Base-by-base conservation (phyloP, 2,113 vertebrate species). In the Calonectris borealis region DNA sequence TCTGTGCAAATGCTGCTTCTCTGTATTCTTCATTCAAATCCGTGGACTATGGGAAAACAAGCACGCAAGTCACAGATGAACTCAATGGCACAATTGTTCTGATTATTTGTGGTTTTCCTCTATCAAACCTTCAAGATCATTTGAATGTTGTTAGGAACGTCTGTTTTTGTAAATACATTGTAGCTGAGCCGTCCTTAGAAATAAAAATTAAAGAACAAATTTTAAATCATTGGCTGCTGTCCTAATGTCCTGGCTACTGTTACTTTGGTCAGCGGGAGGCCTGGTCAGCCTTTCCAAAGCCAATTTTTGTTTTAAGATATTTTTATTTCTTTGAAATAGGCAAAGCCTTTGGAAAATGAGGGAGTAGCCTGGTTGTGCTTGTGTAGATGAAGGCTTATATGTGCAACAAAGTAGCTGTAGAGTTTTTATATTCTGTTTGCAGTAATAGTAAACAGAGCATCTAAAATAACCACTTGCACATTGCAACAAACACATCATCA, bases 401-500 rank as follows among this genome's bases (percentile, higher is more conserved):
- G 86, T 93, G 72, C 88, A 92, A 84, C 81, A 88, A 97, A 98
- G 97, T 98, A 94, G 96, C 97, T 95, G 83, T 94, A 93, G 98
- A 98, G 97, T 97, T 98, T 97, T 98, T 97, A 97, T 97, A 98
- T 98, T 98, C 97, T 98, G 98, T 98, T 98, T 98, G 97, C 98
- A 96, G 97, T 98, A 98, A 98, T 98, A 98, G 98, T 98, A 98
- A 98, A 98, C 98, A 98, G 98, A 98, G 98, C 97, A 97, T 98
- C 98, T 98, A 97, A 98, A 99, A 99, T 99, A 98, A 98, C 97
- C 98, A 98, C 98, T 98, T 99, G 98, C 98, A 98, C 97, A 98
- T 98, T 97, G 98, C 98, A 98, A 98, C 98, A 98, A 98, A 98
- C 98, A 99, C 98, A 98, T 99, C 98, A 98, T 99, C 98, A 99